Conservation (phyloP, 2,797 vertebrate genomes). For the Eospalax fontanierii region DNA sequence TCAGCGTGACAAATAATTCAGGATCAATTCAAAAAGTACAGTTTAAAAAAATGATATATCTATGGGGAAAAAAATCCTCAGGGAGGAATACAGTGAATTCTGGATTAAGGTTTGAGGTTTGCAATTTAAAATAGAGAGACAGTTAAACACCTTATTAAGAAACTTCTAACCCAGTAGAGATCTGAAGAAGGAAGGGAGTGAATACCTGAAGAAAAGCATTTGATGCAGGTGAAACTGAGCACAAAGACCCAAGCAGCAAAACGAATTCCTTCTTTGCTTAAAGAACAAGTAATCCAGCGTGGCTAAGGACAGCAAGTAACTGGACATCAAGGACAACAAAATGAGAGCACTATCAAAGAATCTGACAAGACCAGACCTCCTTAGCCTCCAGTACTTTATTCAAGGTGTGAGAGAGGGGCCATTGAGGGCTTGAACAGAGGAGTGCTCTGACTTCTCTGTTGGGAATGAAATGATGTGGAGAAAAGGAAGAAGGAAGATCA, state of each 20-base stretch:
- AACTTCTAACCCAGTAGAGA: not conserved
- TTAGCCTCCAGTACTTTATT: not conserved
- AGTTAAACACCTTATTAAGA: not conserved
- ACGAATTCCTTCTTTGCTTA: not conserved
- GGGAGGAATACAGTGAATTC: not conserved
- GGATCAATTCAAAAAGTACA: slow-evolving; percentile 22
- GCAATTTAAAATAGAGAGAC: not conserved
- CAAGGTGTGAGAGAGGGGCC: not conserved
- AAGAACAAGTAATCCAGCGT: not conserved
- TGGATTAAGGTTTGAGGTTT: not conserved
- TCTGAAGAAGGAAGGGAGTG: not conserved
- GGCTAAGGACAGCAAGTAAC: not conserved
- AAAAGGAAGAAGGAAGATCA: not conserved
- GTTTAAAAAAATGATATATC: not conserved
- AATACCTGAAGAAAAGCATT: not conserved
- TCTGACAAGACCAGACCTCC: not conserved
- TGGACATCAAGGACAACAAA: not conserved
- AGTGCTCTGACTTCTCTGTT: not conserved
- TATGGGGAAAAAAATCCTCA: not conserved
- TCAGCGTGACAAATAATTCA: not conserved
- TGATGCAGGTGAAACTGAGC: not conserved
- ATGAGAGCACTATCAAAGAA: not conserved
- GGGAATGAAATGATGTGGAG: not conserved
- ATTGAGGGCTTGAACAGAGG: not conserved
- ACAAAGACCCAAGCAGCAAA: not conserved